phyloP scores from a whole-genome alignment of 2,797 vertebrate species.

The Amblyraja radiata region DNA sequence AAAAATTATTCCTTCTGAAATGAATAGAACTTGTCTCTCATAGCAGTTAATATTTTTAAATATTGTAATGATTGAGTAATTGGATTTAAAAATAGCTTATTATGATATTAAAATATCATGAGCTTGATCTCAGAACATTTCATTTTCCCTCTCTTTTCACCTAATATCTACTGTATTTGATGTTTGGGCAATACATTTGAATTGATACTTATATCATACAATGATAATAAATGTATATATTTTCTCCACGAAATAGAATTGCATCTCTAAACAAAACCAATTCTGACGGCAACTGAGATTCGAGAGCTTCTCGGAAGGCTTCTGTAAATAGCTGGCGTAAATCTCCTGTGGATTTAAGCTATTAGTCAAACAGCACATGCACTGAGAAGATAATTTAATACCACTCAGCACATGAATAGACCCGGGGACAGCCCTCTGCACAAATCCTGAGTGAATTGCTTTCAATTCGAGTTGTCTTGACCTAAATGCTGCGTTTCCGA shows the following conservation, averaged over 20 bases:
- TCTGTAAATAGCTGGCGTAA: conserved; percentile 9
- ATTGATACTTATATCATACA: not conserved
- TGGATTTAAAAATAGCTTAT: not conserved
- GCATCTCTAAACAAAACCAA: not conserved
- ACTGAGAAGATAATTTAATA: conserved; percentile 29
- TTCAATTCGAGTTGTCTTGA: conserved; percentile 23
- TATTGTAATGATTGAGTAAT: not conserved
- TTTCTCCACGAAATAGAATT: not conserved
- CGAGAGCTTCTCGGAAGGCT: not conserved
- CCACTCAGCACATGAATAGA: conserved; percentile 20
- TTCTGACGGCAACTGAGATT: conserved; percentile 5
- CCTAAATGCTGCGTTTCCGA: not conserved
- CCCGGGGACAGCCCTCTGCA: conserved; percentile 21
- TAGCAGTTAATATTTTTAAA: not conserved
- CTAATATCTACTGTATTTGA: not conserved
- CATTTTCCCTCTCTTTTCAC: not conserved
- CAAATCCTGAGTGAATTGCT: conserved; percentile 13
- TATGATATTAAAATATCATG: not conserved
- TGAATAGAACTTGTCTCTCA: not conserved
- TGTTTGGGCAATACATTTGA: not conserved
- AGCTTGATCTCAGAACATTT: not conserved
- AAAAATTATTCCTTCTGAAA: not conserved
- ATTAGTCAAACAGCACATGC: conserved; percentile 33
- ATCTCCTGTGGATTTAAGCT: conserved; percentile 34
- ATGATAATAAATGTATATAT: not conserved